Evolutionary conservation across 1,140 invertebrate genomes (phyloP).

Genomic region (Procambarus virginalis): DNA sequence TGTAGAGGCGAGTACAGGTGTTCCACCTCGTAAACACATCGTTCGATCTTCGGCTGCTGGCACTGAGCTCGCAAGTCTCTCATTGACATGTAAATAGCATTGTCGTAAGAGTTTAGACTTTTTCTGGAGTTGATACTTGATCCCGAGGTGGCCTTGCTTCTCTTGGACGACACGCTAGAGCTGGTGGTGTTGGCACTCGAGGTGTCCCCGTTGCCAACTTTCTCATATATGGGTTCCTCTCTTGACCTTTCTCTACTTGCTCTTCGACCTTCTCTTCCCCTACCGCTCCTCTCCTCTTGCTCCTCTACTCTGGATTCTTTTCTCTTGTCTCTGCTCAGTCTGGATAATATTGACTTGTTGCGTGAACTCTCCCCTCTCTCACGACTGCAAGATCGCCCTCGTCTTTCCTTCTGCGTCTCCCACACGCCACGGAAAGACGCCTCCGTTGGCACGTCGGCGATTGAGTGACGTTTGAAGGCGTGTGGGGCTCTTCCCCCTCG

Average conservation of each 20-base stretch:
- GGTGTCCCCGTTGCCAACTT: slow-evolving; percentile 24
- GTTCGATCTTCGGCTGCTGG: background rate
- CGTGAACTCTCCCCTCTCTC: slow-evolving; percentile 29
- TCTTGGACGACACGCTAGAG: slow-evolving; percentile 18
- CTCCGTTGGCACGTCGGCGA: slow-evolving; percentile 56
- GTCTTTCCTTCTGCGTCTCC: slow-evolving; percentile 52
- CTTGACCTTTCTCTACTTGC: slow-evolving; percentile 24
- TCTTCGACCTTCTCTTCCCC: slow-evolving; percentile 18
- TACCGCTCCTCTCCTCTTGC: background rate
- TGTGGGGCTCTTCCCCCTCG: background rate
- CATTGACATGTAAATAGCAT: slow-evolving; percentile 64
- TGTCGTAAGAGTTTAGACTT: slow-evolving; percentile 47
- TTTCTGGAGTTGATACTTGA: slow-evolving; percentile 47
- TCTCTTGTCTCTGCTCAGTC: background rate
- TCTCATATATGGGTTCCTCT: slow-evolving; percentile 60
- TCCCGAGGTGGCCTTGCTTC: slow-evolving; percentile 7
- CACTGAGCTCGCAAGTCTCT: slow-evolving; percentile 55
- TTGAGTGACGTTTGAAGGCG: slow-evolving; percentile 59
- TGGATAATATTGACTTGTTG: background rate
- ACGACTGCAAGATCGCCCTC: slow-evolving; percentile 42
- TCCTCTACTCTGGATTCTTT: background rate
- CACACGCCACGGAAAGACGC: slow-evolving; percentile 53
- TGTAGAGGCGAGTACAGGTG: slow-evolving; percentile 31
- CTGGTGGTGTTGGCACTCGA: slow-evolving; percentile 24
- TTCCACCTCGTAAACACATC: background rate